These are phyloP conservation scores for Chironomus striatipennis DNA, from an alignment of 1,140 invertebrate species.

Conservation along the genomic window DNA sequence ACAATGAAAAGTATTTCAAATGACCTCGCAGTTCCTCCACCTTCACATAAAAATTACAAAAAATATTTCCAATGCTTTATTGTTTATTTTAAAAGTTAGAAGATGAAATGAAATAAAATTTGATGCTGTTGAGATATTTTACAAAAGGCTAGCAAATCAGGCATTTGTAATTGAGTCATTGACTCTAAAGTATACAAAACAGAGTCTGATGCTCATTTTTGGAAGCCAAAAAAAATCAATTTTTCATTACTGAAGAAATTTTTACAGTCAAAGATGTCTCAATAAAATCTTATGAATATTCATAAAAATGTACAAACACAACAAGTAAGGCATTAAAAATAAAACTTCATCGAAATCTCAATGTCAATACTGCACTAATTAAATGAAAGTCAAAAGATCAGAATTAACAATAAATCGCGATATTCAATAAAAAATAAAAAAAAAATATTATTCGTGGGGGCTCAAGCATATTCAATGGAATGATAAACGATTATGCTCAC, in stretches of 20 bases:
- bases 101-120: neutral
- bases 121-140: no score
- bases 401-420: neutral
- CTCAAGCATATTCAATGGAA: neutral
- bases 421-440: neutral
- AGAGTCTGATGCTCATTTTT: no score
- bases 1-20: neutral
- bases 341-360: no score
- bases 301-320: no score
- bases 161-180: no score
- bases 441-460: neutral
- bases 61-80: neutral
- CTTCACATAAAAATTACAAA: neutral
- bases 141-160: no score
- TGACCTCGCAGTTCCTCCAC: neutral
- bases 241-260: no score
- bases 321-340: no score
- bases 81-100: neutral
- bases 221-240: no score
- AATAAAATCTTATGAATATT: no score
- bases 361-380: neutral
- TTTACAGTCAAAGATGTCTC: no score
- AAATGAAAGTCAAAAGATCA: neutral
- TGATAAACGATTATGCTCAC: constrained; percentile 1
- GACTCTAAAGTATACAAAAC: no score